These are phyloP conservation scores for Epinotia ramella DNA, from an alignment of 2,888 invertebrate genomes.

Conservation along the genomic window DNA sequence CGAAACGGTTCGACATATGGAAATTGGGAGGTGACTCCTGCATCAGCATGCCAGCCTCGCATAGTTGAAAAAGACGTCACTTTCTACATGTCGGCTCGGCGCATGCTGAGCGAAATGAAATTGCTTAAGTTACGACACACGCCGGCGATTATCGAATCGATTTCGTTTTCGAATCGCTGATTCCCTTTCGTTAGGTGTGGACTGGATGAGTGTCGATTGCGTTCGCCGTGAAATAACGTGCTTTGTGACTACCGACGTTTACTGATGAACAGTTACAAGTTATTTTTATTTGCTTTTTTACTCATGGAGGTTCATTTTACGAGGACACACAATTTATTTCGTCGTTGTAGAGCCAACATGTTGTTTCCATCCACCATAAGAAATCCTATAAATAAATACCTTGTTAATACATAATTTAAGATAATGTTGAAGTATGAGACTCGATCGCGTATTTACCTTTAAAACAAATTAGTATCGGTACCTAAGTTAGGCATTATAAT, in stretches of 20 bases:
- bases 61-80: conserved; percentile 44
- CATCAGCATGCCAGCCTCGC: conserved; percentile 57
- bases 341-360: neutral
- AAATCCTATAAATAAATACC: too few relatives aligned
- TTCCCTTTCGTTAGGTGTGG: conserved; percentile 30
- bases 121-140: conserved; percentile 58
- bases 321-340: too few relatives aligned
- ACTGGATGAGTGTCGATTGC: too few relatives aligned
- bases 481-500: too few relatives aligned
- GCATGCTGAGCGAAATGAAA: conserved; percentile 48
- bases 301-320: neutral
- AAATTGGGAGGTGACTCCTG: conserved; percentile 47
- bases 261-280: neutral
- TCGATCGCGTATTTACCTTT: neutral
- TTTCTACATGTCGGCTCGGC: conserved; percentile 39
- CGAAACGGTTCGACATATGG: neutral
- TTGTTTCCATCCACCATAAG: neutral
- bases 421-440: neutral
- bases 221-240: too few relatives aligned
- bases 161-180: conserved; percentile 41
- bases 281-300: neutral
- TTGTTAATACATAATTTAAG: neutral
- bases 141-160: conserved; percentile 43
- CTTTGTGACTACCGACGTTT: too few relatives aligned
- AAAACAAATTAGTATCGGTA: neutral